Conservation (phyloP, 2,113 vertebrate species). For the Oceanodroma tethys region DNA sequence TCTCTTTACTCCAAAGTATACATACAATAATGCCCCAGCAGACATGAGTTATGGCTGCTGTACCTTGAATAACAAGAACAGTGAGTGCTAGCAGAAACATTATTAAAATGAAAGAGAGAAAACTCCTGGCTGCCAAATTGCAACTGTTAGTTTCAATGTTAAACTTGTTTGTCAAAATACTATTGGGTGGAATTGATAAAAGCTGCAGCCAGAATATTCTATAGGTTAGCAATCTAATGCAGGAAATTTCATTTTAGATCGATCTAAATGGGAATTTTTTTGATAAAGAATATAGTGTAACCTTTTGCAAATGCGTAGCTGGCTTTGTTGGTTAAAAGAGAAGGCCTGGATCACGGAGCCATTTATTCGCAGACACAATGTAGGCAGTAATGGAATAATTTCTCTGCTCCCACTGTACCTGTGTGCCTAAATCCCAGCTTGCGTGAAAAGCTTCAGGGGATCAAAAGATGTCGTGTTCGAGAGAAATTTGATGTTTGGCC, state of each 20-base stretch:
- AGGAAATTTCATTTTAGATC: neutral
- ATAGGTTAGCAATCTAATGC: neutral
- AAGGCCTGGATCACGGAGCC: neutral
- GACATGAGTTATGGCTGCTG: slow-evolving; percentile 72
- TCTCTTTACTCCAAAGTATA: slow-evolving; percentile 67
- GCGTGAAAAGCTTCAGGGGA: neutral
- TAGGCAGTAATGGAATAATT: neutral
- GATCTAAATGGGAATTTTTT: neutral
- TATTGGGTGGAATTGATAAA: slow-evolving; percentile 22
- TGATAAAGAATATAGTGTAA: neutral
- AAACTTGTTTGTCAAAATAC: slow-evolving; percentile 73
- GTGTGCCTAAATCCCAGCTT: neutral
- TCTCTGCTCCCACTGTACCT: neutral
- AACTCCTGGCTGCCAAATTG: slow-evolving; percentile 59
- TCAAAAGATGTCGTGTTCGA: neutral
- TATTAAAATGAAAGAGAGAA: slow-evolving; percentile 73
- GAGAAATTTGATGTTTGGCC: neutral
- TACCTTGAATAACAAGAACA: slow-evolving; percentile 55
- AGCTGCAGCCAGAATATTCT: neutral
- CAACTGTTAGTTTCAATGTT: slow-evolving; percentile 69
- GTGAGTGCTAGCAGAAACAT: slow-evolving; percentile 60
- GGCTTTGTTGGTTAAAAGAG: neutral
- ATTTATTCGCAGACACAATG: neutral
- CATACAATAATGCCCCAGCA: slow-evolving; percentile 51
- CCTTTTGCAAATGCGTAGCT: neutral